Percentiles rank a stretch among this genome's conserved stretches.
Conservation (phyloP, 2,888 invertebrate species). For the Pseudolycoriella hygida region DNA sequence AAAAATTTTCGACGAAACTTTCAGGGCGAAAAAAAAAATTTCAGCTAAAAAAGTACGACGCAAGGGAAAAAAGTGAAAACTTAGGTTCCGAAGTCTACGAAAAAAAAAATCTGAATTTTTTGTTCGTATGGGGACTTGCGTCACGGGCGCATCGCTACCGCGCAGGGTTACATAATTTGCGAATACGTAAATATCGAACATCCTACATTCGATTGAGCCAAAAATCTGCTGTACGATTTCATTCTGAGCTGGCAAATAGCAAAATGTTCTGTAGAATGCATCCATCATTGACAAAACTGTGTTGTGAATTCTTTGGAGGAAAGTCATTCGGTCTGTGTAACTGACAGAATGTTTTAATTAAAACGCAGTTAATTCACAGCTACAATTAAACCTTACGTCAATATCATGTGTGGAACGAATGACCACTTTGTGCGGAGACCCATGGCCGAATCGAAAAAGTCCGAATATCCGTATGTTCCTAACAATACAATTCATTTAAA, state of each 20-base stretch:
- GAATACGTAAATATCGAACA: too few relatives aligned
- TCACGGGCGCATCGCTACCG: too few relatives aligned
- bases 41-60: too few relatives aligned
- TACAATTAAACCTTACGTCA: constrained; percentile 14
- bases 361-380: too few relatives aligned
- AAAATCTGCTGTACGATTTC: background rate
- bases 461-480: constrained; percentile 26
- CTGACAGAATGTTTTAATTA: too few relatives aligned
- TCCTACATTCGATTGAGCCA: constrained; percentile 1
- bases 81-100: too few relatives aligned
- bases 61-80: too few relatives aligned
- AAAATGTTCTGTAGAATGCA: constrained; percentile 4
- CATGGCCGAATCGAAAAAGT: constrained; percentile 28
- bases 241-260: background rate
- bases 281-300: constrained; percentile 22
- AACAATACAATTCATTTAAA: background rate
- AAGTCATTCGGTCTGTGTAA: constrained; percentile 27
- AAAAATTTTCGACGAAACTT: too few relatives aligned
- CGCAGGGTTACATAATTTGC: too few relatives aligned
- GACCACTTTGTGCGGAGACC: constrained; percentile 26
- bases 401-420: constrained; percentile 20
- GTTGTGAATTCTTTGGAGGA: constrained; percentile 25
- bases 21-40: too few relatives aligned
- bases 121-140: too few relatives aligned
- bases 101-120: too few relatives aligned